Base-by-base conservation (phyloP, 1,140 invertebrate species). In the Bradynema listronoti region DNA sequence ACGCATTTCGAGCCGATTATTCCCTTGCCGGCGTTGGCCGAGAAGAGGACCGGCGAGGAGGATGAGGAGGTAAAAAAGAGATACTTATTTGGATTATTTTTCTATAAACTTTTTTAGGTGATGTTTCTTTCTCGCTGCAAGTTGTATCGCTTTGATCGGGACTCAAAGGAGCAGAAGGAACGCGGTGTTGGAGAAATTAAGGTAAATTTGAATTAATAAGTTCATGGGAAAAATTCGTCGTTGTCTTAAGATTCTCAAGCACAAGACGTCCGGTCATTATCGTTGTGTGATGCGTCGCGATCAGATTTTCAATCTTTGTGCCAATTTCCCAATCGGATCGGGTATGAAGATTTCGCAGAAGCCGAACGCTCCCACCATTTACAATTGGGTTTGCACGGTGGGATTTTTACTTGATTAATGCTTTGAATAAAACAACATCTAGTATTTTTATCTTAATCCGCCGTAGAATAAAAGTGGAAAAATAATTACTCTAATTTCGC, bases 151-250 rank as follows among this genome's bases (percentile, higher is more conserved):
- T 75, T 60, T 54, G 55, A 66, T 27, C 45, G 54, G 19, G 70
- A 66, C 6, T 52, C 39, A 5, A 73, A 67, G 19, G 79, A 80
- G 67, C 81, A 80, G 80, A 82, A 82, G 61, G 81, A 82, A 61
- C 71, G 81, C 56, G 81, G 81, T 19, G 62, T 79, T 25, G 81
- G 81, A 1, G 78, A 80, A 11, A 70, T 82, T 19, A 82, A 82
- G 69, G 61, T 43, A 61, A 22, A 25, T 43, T 46, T 45, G n/a
- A 11, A 7, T 32, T 54, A 33, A 32, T 16, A 34, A 34, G 22
- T 22, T 24, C 16, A 11, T 24, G 11, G 5, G 0, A 19, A 5
- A 25, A 39, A 22, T 27, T 43, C 4, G 3, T 39, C 19, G 22
- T 14, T 5, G 25, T 19, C 51, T 47, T 39, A 5, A 57, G 46